These are phyloP conservation scores for Rhamphomyia laevipes DNA, from an alignment of 2,888 invertebrate species.

Conservation along the genomic window DNA sequence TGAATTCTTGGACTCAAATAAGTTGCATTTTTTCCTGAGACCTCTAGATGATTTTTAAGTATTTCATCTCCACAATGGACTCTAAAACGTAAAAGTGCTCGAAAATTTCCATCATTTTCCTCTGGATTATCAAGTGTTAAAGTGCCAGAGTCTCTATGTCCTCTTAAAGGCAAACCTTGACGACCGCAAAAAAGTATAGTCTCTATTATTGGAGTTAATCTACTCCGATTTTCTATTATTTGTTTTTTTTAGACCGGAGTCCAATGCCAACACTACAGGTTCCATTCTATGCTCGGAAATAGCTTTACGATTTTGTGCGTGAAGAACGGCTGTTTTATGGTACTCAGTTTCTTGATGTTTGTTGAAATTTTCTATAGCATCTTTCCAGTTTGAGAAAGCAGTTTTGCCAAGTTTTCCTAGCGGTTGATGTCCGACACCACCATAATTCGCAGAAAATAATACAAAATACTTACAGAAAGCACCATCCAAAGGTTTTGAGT, in stretches of 20 bases:
- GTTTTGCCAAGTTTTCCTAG: constrained; percentile 1
- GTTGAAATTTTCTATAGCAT: constrained; percentile 5
- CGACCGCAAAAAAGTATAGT: constrained; percentile 17
- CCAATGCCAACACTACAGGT: background rate
- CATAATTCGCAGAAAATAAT: constrained; percentile 4
- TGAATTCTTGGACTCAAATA: constrained; percentile 21
- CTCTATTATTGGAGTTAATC: too few species aligned
- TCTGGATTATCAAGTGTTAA: constrained; percentile 11
- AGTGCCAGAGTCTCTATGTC: constrained; percentile 17
- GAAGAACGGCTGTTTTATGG: constrained; percentile 5
- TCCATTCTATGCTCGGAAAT: constrained; percentile 3
- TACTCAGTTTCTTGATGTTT: constrained; percentile 6
- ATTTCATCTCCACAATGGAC: constrained; percentile 20
- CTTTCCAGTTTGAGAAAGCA: constrained; percentile 3
- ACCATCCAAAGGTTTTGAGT: constrained; percentile 5
- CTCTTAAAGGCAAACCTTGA: constrained; percentile 20
- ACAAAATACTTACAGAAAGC: constrained; percentile 2
- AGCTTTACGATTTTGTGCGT: constrained; percentile 4
- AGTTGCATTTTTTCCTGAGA: constrained; percentile 15
- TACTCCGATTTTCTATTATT: too few species aligned
- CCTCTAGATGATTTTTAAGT: constrained; percentile 14
- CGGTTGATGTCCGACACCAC: constrained; percentile 2
- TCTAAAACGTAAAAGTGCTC: constrained; percentile 20
- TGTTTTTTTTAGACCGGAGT: background rate
- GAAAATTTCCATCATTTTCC: constrained; percentile 22